These are phyloP conservation scores for Nyleta sp. DNA, from an alignment of 2,888 invertebrate species.

Conservation along the genomic window DNA sequence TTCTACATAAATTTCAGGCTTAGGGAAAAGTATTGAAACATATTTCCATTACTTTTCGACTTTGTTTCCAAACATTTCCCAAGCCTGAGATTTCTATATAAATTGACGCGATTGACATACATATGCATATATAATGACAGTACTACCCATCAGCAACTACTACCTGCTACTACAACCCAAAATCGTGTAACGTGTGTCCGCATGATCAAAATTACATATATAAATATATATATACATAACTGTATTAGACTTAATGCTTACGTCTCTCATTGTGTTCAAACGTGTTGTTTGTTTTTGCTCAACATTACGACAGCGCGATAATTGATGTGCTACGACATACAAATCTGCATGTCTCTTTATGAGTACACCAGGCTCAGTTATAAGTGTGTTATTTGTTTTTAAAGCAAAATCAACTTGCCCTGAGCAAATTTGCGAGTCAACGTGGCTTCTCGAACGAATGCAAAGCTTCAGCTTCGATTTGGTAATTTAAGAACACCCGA, in stretches of 20 bases:
- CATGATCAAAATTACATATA: constrained; percentile 54
- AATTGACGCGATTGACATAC: neutral
- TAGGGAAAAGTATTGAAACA: too few species aligned
- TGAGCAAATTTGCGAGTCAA: neutral
- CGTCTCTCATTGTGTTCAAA: constrained; percentile 54
- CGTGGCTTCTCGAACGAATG: neutral
- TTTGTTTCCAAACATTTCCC: too few species aligned
- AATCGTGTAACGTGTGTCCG: constrained; percentile 62
- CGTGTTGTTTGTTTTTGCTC: constrained; percentile 54
- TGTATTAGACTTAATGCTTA: constrained; percentile 60
- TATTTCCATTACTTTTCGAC: too few species aligned
- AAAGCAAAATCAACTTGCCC: neutral
- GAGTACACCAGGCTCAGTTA: constrained; percentile 63
- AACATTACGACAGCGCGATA: constrained; percentile 48
- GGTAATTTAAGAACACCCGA: too few species aligned
- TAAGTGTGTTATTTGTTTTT: constrained; percentile 46
- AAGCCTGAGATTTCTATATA: too few species aligned
- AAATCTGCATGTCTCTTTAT: constrained; percentile 64
- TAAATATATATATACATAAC: constrained; percentile 54
- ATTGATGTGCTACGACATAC: constrained; percentile 53
- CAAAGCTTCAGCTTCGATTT: too few species aligned
- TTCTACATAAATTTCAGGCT: too few species aligned
- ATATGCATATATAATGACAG: constrained; percentile 30
- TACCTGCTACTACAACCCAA: constrained; percentile 48
- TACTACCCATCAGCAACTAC: constrained; percentile 37